Conservation (phyloP, 2,113 vertebrate species). For the Boulengeromyrus knoepffleri region DNA sequence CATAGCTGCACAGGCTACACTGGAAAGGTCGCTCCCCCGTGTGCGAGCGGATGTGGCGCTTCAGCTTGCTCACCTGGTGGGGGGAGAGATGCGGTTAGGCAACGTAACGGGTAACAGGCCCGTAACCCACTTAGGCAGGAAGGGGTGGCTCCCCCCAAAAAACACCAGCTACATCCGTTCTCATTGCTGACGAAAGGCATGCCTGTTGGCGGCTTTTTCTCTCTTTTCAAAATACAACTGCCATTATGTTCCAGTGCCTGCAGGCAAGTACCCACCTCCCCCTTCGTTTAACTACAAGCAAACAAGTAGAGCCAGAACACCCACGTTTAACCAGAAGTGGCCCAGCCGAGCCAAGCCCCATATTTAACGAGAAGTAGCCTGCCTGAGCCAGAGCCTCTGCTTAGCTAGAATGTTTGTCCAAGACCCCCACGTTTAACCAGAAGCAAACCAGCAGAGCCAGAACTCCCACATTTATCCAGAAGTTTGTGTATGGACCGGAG, state of each 20-base stretch:
- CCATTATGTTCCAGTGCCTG: not conserved
- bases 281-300: not conserved
- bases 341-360: not conserved
- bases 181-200: not conserved
- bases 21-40: conserved; percentile 96
- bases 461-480: not conserved
- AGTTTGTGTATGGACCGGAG: not conserved
- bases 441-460: not conserved
- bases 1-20: conserved; percentile 96
- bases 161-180: not conserved
- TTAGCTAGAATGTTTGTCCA: not conserved
- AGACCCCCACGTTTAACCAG: not conserved
- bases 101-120: not conserved
- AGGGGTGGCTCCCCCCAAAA: not conserved
- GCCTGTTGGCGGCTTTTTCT: not conserved
- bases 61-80: conserved; percentile 91
- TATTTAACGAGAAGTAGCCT: not conserved
- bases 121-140: not conserved
- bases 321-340: not conserved
- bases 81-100: conserved; percentile 21
- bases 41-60: conserved; percentile 95
- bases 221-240: not conserved
- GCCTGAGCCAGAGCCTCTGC: not conserved
- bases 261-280: not conserved
- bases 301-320: not conserved